Evolutionary conservation across 2,888 invertebrate species (phyloP), one percentile per base, ranked within the genome.

Genomic region (Hemithea aestivaria): DNA sequence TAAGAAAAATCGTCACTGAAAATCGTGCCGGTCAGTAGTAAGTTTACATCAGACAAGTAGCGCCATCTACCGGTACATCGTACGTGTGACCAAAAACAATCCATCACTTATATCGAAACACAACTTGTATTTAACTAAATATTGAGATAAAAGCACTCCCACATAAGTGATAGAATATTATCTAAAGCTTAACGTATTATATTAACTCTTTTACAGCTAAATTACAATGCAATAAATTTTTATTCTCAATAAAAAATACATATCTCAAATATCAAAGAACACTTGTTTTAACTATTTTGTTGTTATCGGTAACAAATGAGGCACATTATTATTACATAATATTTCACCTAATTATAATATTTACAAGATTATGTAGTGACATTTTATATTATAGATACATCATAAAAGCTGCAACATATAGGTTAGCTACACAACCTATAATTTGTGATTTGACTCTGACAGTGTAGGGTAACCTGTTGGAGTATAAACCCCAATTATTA

Each of bases 101-200:
- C 33, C 29, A 45, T 39, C 39, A 35, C 39, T 36, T 45, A 51
- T 37, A 52, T 36, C 37, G 35, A 39, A 35, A 41, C 36, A 29
- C 41, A 40, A 36, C n/a, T n/a, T n/a, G n/a, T n/a, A n/a, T n/a
- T n/a, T n/a, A n/a, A n/a, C n/a, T n/a, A n/a, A n/a, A n/a, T n/a
- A n/a, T 16, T 45, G 29, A 34, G 28, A 4, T 26, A 26, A 46
- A 49, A 45, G 56, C 58, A 46, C 49, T 48, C 51, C 51, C 52
- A 56, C 56, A 62, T 61, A 71, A 70, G 66, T 58, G 66, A 65
- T 69, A 66, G 65, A 72, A 65, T 71, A 60, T 66, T 78, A 71
- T 75, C 76, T 65, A 72, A 73, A 76, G 62, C 82, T 84, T 83
- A 85, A 85, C 84, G 83, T 80, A 78, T 84, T 83, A 85, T 84